Base-by-base conservation (phyloP, 2,113 vertebrate genomes). In the Pomatostomus ruficeps region DNA sequence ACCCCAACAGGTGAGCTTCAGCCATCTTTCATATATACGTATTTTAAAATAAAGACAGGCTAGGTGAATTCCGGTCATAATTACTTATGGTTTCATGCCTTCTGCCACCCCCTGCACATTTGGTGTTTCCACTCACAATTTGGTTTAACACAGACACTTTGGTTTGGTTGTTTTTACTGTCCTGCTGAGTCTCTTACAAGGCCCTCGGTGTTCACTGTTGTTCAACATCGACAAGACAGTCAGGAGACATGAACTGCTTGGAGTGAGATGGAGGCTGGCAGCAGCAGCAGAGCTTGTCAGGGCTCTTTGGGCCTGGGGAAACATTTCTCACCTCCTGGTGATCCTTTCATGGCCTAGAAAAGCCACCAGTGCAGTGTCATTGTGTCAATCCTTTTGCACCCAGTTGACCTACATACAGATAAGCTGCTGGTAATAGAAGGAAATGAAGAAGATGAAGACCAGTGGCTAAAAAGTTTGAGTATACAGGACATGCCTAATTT, bases 331-430 rank as follows among this genome's bases (percentile, higher is more conserved):
- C 22, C 38, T 85, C 38, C 61, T 85, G 74, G 43, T 51, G 67
- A 24, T 54, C 45, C 7, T 76, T 77, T 46, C 7, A 13, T 12
- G 8, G 20, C 16, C 52, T 2, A 1, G 68, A n/a, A 81, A 87
- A 86, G 42, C 9, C n/a, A n/a, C 10, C 23, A 42, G 3, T 1
- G 2, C 26, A 54, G 28, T 13, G 9, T 62, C 2, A 2, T 16
- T 11, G 0, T 54, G 29, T 49, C 55, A 67, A 5, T 67, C 12
- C 54, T 91, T 59, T 87, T 70, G 46, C 18, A 62, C 9, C 10
- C 16, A 8, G 8, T 4, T 77, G 17, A 35, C 35, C 14, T 42
- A 19, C 5, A 3, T 55, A 58, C 33, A 62, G 18, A 58, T 54
- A 85, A 15, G 5, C 14, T 38, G 9, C 29, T 52, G 12, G 12